Evolutionary conservation across 2,113 vertebrate species (phyloP).

Genomic region (Thamnaconus septentrionalis): DNA sequence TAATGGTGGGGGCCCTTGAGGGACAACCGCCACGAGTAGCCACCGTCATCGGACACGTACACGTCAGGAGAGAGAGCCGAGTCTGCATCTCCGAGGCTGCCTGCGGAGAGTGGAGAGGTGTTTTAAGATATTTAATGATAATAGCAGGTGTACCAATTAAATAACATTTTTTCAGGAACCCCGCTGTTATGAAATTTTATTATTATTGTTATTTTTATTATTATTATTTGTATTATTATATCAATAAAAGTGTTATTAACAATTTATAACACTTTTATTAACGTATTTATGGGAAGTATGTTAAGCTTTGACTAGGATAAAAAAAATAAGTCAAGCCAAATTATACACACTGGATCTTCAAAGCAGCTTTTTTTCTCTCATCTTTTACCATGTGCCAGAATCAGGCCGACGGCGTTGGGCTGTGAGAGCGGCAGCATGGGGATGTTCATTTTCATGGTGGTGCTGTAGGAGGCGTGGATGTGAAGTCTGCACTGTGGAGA

Average conservation of each 20-base stretch:
- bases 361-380: neutral
- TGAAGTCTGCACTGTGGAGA: slow-evolving; percentile 88
- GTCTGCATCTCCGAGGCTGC: slow-evolving; percentile 87
- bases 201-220: no score
- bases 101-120: slow-evolving; percentile 56
- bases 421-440: slow-evolving; percentile 89
- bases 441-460: slow-evolving; percentile 88
- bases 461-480: slow-evolving; percentile 92
- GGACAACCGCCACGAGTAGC: slow-evolving; percentile 87
- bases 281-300: no score
- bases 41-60: slow-evolving; percentile 91
- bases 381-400: slow-evolving; percentile 88
- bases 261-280: no score
- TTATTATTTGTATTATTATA: neutral
- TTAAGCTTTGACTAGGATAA: no score
- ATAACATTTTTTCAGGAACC: no score
- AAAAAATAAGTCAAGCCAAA: no score
- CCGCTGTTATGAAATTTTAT: no score
- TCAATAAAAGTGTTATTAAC: no score
- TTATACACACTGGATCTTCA: neutral
- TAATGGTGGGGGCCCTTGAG: slow-evolving; percentile 90
- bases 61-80: slow-evolving; percentile 86
- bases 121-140: neutral
- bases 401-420: slow-evolving; percentile 88
- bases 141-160: no score